Evolutionary conservation across 2,113 vertebrate species (phyloP), one percentile per base, ranked within the genome.

Genomic region (Emydura subglobosa): DNA sequence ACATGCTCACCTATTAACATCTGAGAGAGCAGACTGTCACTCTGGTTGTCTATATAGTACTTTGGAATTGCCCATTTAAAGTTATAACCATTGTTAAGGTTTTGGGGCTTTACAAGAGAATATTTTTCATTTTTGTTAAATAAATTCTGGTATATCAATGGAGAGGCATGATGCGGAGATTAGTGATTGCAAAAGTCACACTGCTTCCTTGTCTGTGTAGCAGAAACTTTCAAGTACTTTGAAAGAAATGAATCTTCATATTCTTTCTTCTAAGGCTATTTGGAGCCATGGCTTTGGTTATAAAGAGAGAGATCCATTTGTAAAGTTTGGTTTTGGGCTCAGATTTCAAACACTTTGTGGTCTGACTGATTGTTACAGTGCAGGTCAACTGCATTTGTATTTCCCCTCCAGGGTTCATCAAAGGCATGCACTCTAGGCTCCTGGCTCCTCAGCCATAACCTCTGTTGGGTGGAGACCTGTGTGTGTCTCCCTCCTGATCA

Each of bases 271-370:
- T 65, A 54, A 81, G 88, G 76, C 83, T 83, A 82, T 76, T 94
- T 74, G 86, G 42, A 54, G 83, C 91, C 85, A 76, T 76, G 82
- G 59, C 90, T 91, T 96, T 94, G 61, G 82, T 91, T 93, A 85
- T 84, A 39, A 44, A 94, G 90, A 90, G 0, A 74, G 65, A 85
- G 96, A 89, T 83, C 88, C 79, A 83, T 81, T 79, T 2, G 27
- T 10, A 83, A 82, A 47, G 90, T 95, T 97, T 39, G 95, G 91
- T 94, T 82, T 76, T 42, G 59, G 68, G 87, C 57, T 44, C 86
- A 83, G 79, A 55, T 97, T 97, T 93, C 51, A 79, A 39, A 49
- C 39, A 39, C 39, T 39, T 39, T 39, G 39, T 39, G 39, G 39
- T 39, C 39, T 39, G 39, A 39, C 39, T 39, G 39, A 39, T 39